Conservation (phyloP, 2,888 invertebrate genomes). For the Bruchidius siliquastri region DNA sequence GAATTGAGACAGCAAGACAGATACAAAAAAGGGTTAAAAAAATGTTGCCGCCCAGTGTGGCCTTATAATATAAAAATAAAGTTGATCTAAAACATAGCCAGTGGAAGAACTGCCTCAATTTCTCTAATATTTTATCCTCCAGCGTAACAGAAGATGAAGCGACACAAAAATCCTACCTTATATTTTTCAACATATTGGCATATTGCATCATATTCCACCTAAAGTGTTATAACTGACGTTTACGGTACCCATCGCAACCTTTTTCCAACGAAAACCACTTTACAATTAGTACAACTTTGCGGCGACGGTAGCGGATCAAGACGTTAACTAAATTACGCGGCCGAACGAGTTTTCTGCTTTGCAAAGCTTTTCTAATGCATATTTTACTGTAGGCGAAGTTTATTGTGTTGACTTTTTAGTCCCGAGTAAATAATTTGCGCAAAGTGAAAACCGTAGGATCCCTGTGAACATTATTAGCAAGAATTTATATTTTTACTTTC, state of each 20-base stretch:
- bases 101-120: too few species aligned
- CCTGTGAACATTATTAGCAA: background rate
- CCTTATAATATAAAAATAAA: too few species aligned
- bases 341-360: background rate
- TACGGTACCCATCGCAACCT: background rate
- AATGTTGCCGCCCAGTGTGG: too few species aligned
- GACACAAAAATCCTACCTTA: background rate
- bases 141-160: too few species aligned
- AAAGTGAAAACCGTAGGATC: background rate
- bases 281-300: background rate
- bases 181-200: background rate
- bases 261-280: background rate
- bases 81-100: too few species aligned
- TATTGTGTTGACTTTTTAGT: background rate
- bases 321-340: background rate
- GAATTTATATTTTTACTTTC: background rate
- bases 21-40: too few species aligned
- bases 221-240: background rate
- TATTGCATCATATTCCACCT: background rate
- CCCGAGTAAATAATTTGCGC: background rate
- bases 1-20: too few species aligned
- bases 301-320: background rate
- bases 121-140: too few species aligned
- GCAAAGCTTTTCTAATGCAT: background rate
- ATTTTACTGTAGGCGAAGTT: background rate